Base-by-base conservation (phyloP, 2,797 vertebrate genomes). In the Lemur catta region DNA sequence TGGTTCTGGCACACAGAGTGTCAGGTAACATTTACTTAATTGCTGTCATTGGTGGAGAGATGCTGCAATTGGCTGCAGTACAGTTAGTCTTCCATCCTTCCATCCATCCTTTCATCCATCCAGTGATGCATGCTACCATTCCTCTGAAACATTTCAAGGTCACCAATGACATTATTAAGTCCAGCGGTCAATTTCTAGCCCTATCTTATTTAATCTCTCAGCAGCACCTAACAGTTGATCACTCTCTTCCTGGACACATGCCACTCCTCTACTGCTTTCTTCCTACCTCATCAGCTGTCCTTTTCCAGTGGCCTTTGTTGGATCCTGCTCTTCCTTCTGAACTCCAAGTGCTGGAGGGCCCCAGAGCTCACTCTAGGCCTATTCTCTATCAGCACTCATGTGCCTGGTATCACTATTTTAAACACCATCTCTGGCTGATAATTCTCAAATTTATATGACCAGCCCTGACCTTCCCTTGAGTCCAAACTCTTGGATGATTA, bases 21-120 rank as follows among this genome's bases (percentile, higher is more conserved):
- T 91, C 59, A 43, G 95, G 81, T 14, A 76, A 67, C 71, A 46
- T 85, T 87, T 88, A 88, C 87, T 82, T 93, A 82, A n/a, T 63
- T 61, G 67, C n/a, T 35, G 41, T 79, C 55, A 30, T 20, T 91
- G 89, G 81, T 35, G 82, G 89, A 20, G 41, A 72, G 75, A 59
- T 26, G 74, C 28, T 71, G 38, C 69, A 43, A 35, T 55, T 43
- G 57, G 61, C 67, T 72, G 78, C 30, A 20, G 46, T 43, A 10
- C 80, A 20, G 72, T 38, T 52, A 78, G 71, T 35, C 10, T 20
- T 6, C 24, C 13, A 28, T 18, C 35, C 35, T 4, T 28, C 38
- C 15, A 10, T 9, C n/a, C 24, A 6, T 4, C 33, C 35, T n/a
- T 38, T 57, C 38, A 41, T 14, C 28, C 17, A 59, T 30, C 52